Evolutionary conservation across 1,140 invertebrate genomes (phyloP).

Genomic region (Bradysia coprophila): DNA sequence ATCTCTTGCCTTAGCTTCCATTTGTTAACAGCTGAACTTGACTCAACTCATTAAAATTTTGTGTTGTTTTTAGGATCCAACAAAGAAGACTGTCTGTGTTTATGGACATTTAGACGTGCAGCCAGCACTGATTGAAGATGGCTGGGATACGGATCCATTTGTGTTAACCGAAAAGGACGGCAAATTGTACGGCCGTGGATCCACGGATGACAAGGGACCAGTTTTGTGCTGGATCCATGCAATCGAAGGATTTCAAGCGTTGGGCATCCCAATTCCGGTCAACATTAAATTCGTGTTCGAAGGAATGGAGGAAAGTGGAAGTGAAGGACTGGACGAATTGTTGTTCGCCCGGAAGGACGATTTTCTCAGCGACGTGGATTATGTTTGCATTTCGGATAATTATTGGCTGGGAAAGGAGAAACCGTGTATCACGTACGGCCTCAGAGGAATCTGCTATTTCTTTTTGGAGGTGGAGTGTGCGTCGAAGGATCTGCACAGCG

Average conservation of each 20-base stretch:
- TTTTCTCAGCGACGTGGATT: constrained; percentile 77
- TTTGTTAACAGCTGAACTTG: no score
- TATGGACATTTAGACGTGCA: constrained; percentile 99
- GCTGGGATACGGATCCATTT: constrained; percentile 94
- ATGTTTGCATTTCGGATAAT: constrained; percentile 96
- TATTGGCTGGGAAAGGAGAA: constrained; percentile 96
- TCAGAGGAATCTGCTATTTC: constrained; percentile 89
- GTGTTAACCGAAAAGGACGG: constrained; percentile 69
- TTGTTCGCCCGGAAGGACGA: constrained; percentile 50
- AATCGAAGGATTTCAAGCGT: constrained; percentile 69
- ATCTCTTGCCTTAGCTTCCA: no score
- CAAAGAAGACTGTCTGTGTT: constrained; percentile 80
- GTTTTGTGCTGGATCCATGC: constrained; percentile 89
- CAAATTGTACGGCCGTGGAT: constrained; percentile 82
- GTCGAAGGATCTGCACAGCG: constrained; percentile 86
- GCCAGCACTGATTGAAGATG: constrained; percentile 78
- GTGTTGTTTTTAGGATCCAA: constrained; percentile 37
- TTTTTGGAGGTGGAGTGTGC: constrained; percentile 77
- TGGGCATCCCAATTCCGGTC: constrained; percentile 56
- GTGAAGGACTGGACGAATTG: constrained; percentile 82
- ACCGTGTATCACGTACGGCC: constrained; percentile 93
- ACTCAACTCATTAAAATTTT: no score
- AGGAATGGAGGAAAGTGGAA: constrained; percentile 97
- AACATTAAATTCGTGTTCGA: constrained; percentile 96
- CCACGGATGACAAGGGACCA: constrained; percentile 89